phyloP scores from a whole-genome alignment of 2,888 invertebrate species.

The Halictus quadricinctus region DNA sequence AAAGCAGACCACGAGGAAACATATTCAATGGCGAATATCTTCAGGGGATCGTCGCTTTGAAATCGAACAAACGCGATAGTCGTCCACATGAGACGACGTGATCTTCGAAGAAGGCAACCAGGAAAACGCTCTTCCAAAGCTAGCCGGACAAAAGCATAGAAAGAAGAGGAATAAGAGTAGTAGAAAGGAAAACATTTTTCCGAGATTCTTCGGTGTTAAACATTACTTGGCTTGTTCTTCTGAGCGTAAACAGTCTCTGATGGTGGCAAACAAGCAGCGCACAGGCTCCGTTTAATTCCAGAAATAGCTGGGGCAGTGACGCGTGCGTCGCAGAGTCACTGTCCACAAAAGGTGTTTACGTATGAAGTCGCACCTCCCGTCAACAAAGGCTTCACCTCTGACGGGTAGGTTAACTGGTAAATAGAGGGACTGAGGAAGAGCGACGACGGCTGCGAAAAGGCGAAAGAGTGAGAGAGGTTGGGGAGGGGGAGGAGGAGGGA shows the following conservation, averaged over 20 bases:
- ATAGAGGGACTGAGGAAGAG: slow-evolving; percentile 17
- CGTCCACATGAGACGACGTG: background rate
- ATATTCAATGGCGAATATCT: too few relatives aligned
- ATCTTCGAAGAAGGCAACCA: background rate
- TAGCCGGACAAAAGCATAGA: background rate
- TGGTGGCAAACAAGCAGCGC: background rate
- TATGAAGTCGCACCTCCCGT: slow-evolving; percentile 11
- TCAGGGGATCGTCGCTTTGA: background rate
- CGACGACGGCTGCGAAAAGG: background rate
- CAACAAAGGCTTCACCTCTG: background rate
- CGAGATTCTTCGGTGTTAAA: background rate
- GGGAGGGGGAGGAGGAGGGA: slow-evolving; percentile 6
- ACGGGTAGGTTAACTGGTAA: slow-evolving; percentile 28
- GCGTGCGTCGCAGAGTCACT: background rate
- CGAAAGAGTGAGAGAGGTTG: background rate
- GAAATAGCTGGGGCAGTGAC: background rate
- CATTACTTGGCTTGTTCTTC: background rate
- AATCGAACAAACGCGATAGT: background rate
- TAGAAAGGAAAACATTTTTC: background rate
- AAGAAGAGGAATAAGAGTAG: background rate
- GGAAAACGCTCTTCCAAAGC: background rate
- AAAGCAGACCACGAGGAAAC: too few relatives aligned
- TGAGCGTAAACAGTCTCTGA: background rate
- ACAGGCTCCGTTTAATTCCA: slow-evolving; percentile 12
- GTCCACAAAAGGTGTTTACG: slow-evolving; percentile 29